Evolutionary conservation across 1,140 invertebrate genomes (phyloP).

Genomic region (Pachypsylla venusta): DNA sequence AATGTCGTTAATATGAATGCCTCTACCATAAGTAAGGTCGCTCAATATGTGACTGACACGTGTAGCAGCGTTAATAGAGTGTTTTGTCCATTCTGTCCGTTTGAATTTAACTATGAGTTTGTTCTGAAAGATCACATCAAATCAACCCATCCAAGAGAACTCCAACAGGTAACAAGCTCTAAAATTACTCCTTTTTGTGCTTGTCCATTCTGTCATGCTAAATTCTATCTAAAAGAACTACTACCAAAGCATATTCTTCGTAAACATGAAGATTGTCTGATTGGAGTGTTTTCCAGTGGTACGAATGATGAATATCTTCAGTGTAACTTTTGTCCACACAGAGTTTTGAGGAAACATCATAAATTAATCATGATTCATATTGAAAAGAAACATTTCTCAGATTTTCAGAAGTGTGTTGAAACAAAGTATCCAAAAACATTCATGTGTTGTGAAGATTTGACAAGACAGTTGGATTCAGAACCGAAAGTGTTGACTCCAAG

Average conservation of each 20-base stretch:
- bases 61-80: constrained; percentile 17
- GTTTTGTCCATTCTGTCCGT: constrained; percentile 25
- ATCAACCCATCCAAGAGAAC: constrained; percentile 18
- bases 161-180: constrained; percentile 19
- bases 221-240: constrained; percentile 23
- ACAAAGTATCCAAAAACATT: constrained; percentile 18
- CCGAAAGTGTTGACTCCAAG: neutral
- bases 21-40: constrained; percentile 10
- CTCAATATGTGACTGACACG: constrained; percentile 21
- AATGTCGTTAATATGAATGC: neutral
- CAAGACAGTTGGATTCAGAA: constrained; percentile 8
- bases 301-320: constrained; percentile 18
- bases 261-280: constrained; percentile 21
- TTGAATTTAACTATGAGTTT: constrained; percentile 24
- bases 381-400: constrained; percentile 25
- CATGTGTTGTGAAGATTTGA: constrained; percentile 16
- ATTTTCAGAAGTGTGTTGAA: constrained; percentile 20
- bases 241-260: constrained; percentile 23
- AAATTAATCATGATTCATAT: constrained; percentile 25
- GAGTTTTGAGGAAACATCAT: constrained; percentile 20
- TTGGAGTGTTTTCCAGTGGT: constrained; percentile 18
- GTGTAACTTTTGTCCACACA: constrained; percentile 24
- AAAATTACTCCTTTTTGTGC: constrained; percentile 11
- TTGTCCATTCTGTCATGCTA: constrained; percentile 24
- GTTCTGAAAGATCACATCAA: constrained; percentile 25